These are phyloP conservation scores for Chloropsis cyanopogon DNA, from an alignment of 2,113 vertebrate genomes.

Conservation along the genomic window DNA sequence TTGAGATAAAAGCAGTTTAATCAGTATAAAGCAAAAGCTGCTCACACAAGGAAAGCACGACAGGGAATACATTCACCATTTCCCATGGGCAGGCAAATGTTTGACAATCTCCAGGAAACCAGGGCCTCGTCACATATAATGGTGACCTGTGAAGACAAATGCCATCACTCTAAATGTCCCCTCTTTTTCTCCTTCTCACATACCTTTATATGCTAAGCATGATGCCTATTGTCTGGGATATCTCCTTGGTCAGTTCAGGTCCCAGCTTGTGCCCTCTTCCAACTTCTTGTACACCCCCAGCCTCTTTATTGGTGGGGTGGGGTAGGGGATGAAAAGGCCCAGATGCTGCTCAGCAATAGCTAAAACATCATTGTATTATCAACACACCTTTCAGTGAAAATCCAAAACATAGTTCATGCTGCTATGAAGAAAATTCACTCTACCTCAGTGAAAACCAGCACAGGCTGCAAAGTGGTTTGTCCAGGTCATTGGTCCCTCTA, in stretches of 20 bases:
- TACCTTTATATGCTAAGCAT: background rate
- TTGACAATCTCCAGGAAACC: background rate
- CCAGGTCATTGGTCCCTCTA: background rate
- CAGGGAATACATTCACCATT: background rate
- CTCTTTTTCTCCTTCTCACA: background rate
- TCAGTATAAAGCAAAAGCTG: background rate
- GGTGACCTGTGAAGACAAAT: background rate
- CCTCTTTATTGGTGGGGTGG: fast-evolving
- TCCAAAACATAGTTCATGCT: background rate
- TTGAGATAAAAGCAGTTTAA: background rate
- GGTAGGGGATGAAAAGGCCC: background rate
- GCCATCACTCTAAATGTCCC: fast-evolving
- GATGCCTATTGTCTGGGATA: background rate
- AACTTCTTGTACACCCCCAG: background rate
- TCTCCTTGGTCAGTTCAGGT: fast-evolving
- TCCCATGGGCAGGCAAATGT: background rate
- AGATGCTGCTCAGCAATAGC: background rate
- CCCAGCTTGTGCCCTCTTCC: background rate
- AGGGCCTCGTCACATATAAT: fast-evolving
- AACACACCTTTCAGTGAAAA: background rate
- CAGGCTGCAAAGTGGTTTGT: background rate
- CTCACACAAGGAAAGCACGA: fast-evolving
- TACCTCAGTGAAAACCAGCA: background rate
- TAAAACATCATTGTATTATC: background rate
- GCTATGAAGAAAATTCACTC: background rate